Percentiles rank a stretch among this genome's conserved stretches.
These are phyloP conservation scores for Pseudobourletiella spinata DNA, from an alignment of 1,140 invertebrate species.

Conservation along the genomic window DNA sequence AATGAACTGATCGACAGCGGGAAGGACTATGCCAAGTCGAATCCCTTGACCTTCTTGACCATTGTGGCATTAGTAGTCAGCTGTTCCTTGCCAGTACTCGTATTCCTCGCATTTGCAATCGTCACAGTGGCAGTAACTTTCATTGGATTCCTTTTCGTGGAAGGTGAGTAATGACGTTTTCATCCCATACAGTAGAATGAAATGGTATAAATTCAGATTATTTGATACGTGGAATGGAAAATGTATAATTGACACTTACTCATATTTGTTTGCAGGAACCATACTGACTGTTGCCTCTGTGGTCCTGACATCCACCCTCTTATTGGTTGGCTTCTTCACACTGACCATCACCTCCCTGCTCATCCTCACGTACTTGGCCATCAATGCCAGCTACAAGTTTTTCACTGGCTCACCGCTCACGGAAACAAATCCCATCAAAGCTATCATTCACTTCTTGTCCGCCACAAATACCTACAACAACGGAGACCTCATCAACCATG, in stretches of 20 bases:
- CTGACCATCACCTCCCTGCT: neutral
- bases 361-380: neutral
- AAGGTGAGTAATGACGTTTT: conserved; percentile 23
- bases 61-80: conserved; percentile 16
- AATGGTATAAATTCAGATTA: no score
- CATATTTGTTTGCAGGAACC: conserved; percentile 29
- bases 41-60: conserved; percentile 25
- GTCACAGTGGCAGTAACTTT: conserved; percentile 32
- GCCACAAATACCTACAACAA: neutral
- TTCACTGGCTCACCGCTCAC: neutral
- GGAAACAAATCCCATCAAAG: conserved; percentile 1
- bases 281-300: conserved; percentile 22
- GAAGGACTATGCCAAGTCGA: conserved; percentile 20
- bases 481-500: neutral
- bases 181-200: no score
- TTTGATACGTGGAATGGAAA: no score
- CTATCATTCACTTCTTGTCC: neutral
- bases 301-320: conserved; percentile 17
- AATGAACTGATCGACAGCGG: conserved; percentile 11
- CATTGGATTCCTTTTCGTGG: conserved; percentile 34
- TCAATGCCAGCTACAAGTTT: neutral
- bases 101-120: conserved; percentile 30
- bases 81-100: conserved; percentile 24
- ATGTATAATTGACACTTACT: no score
- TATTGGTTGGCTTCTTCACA: conserved; percentile 21